Percentiles rank a stretch among this genome's conserved stretches.
Conservation (phyloP, 1,140 invertebrate species). For the Drosophila auraria region DNA sequence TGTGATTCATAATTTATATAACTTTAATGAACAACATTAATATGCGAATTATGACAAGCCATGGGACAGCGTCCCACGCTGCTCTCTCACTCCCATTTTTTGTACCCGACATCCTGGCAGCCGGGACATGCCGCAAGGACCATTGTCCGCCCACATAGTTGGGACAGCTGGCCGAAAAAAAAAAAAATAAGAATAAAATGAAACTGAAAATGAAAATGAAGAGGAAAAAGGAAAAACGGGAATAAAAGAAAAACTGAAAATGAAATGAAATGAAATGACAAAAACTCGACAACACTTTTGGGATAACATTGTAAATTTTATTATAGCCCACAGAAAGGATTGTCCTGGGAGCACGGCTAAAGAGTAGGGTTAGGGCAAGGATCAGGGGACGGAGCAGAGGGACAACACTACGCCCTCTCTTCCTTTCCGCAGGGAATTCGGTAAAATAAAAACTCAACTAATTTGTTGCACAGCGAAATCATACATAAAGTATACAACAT, state of each 20-base stretch:
- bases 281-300: conserved; percentile 73
- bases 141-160: conserved; percentile 54
- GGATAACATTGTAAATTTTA: conserved; percentile 81
- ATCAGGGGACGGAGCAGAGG: conserved; percentile 5
- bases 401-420: background rate
- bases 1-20: conserved; percentile 80
- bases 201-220: conserved; percentile 24
- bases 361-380: conserved; percentile 10
- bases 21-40: conserved; percentile 82
- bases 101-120: conserved; percentile 8
- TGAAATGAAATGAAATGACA: conserved; percentile 49
- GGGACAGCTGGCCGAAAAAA: conserved; percentile 33
- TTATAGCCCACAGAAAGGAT: conserved; percentile 57
- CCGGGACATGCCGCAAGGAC: conserved; percentile 44
- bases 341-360: conserved; percentile 19
- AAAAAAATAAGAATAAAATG: background rate
- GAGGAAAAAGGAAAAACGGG: background rate
- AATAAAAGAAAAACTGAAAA: conserved; percentile 33
- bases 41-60: conserved; percentile 74
- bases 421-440: conserved; percentile 33
- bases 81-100: background rate
- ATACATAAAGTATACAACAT: conserved; percentile 63
- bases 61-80: conserved; percentile 23
- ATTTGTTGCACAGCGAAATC: conserved; percentile 60
- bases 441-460: conserved; percentile 64